These are phyloP conservation scores for Mastomys coucha DNA, from an alignment of 2,113 vertebrate genomes.

Conservation along the genomic window DNA sequence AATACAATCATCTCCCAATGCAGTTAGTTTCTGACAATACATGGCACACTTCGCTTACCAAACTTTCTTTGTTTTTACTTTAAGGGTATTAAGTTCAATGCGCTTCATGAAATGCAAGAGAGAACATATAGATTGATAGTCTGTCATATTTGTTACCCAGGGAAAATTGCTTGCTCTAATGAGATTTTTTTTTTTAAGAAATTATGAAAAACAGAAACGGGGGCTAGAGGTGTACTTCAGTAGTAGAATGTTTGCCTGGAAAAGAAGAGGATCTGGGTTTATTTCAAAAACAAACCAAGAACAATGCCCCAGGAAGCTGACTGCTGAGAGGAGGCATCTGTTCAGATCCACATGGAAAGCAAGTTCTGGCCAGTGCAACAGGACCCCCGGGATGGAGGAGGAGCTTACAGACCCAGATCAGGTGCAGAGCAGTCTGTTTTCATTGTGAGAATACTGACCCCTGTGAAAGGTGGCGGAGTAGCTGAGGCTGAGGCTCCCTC, in stretches of 20 bases:
- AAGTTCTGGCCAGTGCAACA: background rate
- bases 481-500: background rate
- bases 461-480: background rate
- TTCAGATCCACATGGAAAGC: background rate
- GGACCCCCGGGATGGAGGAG: background rate
- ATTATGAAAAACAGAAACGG: background rate
- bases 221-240: background rate
- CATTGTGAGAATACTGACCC: background rate
- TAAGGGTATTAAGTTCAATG: constrained; percentile 35
- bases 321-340: background rate
- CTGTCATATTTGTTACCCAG: background rate
- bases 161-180: constrained; percentile 17
- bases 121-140: background rate
- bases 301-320: background rate
- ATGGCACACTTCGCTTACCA: background rate
- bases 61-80: background rate
- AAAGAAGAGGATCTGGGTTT: background rate
- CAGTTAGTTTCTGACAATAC: constrained; percentile 22
- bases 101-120: background rate
- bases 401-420: background rate
- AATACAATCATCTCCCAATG: background rate
- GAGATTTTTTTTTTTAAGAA: background rate
- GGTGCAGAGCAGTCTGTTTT: background rate
- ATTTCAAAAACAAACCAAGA: background rate
- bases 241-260: background rate